These are phyloP conservation scores for Aphelenchoides fujianensis DNA, from an alignment of 1,140 invertebrate species.

Conservation along the genomic window DNA sequence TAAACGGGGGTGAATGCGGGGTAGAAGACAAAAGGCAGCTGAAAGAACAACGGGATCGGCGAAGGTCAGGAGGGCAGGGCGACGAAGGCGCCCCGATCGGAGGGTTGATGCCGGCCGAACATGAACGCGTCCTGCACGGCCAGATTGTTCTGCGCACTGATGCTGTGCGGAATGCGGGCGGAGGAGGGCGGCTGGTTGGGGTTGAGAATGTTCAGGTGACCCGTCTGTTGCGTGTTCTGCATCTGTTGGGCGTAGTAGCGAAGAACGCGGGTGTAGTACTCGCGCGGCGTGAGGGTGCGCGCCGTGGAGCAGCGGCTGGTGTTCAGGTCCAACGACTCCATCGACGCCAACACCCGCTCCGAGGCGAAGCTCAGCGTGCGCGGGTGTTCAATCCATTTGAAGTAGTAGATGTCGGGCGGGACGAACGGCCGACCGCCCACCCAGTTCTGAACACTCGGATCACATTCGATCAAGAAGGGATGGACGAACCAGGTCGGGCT, in stretches of 20 bases:
- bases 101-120: neutral
- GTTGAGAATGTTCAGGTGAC: neutral
- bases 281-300: conserved; percentile 58
- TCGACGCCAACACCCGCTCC: conserved; percentile 57
- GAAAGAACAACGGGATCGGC: no score
- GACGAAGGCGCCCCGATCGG: conserved; percentile 1
- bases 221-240: neutral
- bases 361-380: conserved; percentile 59
- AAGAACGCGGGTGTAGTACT: conserved; percentile 59
- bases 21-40: no score
- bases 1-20: neutral
- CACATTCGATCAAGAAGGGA: no score
- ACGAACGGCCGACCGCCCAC: conserved; percentile 59
- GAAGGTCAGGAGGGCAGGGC: neutral
- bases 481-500: conserved; percentile 59
- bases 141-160: neutral
- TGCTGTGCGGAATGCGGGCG: conserved; percentile 5
- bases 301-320: conserved; percentile 56
- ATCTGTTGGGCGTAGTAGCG: conserved; percentile 48
- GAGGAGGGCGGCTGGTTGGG: conserved; percentile 1
- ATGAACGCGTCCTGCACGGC: neutral
- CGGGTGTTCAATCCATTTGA: conserved; percentile 62
- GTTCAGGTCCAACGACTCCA: conserved; percentile 59
- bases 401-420: conserved; percentile 62
- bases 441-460: no score